Evolutionary conservation across 2,888 invertebrate genomes (phyloP).

Genomic region (Cantharis lateralis): DNA sequence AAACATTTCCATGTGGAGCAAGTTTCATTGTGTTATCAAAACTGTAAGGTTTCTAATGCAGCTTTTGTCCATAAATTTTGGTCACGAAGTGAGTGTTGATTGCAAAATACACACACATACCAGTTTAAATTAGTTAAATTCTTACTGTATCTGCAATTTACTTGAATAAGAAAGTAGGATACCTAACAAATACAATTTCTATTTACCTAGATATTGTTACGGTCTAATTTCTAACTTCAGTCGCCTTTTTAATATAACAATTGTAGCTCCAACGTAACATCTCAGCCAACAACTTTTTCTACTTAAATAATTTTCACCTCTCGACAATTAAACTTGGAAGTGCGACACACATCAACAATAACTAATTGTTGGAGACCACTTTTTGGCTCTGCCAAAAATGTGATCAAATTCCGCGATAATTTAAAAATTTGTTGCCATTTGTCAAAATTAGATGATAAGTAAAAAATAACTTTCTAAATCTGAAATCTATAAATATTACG

Average conservation of each 20-base stretch:
- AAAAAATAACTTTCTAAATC: not conserved
- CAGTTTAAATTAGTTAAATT: constrained; percentile 1
- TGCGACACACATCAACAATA: not conserved
- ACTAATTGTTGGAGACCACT: not conserved
- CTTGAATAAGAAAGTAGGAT: constrained; percentile 15
- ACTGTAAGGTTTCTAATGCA: not conserved
- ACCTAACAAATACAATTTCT: constrained; percentile 14
- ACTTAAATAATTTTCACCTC: not conserved
- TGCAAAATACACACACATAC: not conserved
- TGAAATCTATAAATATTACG: not conserved
- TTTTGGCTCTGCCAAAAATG: not conserved
- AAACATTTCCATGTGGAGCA: not conserved
- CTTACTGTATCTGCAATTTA: constrained; percentile 3
- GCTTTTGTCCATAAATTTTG: not conserved
- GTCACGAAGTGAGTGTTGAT: not conserved
- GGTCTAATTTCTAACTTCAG: constrained; percentile 16
- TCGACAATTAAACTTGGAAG: not conserved
- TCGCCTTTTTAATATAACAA: constrained; percentile 6
- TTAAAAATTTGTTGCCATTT: not conserved
- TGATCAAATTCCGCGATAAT: not conserved
- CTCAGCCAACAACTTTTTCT: not conserved
- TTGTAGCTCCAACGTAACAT: constrained; percentile 1
- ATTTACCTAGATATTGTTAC: constrained; percentile 10
- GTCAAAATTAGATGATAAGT: not conserved
- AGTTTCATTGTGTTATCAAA: not conserved